phyloP scores from a whole-genome alignment of 2,888 invertebrate species.

The Mantis religiosa region DNA sequence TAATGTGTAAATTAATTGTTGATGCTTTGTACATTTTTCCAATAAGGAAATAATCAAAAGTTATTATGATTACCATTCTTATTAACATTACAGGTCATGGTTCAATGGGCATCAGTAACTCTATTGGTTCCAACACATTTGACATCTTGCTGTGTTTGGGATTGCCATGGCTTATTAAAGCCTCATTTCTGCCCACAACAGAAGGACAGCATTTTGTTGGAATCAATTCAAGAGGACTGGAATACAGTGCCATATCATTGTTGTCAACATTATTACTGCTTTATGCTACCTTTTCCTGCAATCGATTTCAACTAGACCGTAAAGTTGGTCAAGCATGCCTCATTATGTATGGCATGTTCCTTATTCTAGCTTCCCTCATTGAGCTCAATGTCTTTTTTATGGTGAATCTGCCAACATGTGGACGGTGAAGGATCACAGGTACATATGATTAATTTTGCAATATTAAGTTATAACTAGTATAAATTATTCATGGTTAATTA shows the following conservation, averaged over 20 bases:
- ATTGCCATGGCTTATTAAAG: conserved; percentile 84
- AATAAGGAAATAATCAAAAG: no score
- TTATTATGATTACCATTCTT: background rate
- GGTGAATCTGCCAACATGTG: conserved; percentile 83
- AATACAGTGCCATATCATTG: conserved; percentile 85
- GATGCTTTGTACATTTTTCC: no score
- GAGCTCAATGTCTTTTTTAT: conserved; percentile 91
- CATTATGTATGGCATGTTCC: conserved; percentile 81
- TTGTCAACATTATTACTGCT: conserved; percentile 80
- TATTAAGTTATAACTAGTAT: no score
- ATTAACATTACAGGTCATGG: conserved; percentile 62
- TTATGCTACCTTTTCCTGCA: conserved; percentile 78
- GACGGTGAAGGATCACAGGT: conserved; percentile 31
- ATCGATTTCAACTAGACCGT: conserved; percentile 82
- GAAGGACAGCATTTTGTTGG: conserved; percentile 76
- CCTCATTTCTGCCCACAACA: conserved; percentile 74
- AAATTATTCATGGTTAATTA: no score
- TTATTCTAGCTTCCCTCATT: conserved; percentile 82
- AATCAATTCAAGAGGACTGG: conserved; percentile 86
- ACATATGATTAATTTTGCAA: background rate
- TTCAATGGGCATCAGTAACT: conserved; percentile 88
- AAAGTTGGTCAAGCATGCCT: conserved; percentile 81
- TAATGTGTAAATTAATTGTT: no score
- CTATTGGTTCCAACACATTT: conserved; percentile 86
- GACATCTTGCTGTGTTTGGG: conserved; percentile 84